These are phyloP conservation scores for Xenopus tropicalis DNA, from an alignment of 2,113 vertebrate species.

Conservation along the genomic window UCB_Xtro_10.0 CM004447.2:85321001-85321500, in stretches of 20 bases:
- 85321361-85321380: constrained; percentile 62
- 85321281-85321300: constrained; percentile 56
- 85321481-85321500: constrained; percentile 52
- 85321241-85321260: constrained; percentile 55
- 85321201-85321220: constrained; percentile 57
- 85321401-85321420: constrained; percentile 48
- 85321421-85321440: constrained; percentile 52
- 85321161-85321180: constrained; percentile 5
- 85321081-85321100: constrained; percentile 53
- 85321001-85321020: constrained; percentile 57
- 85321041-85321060: constrained; percentile 65
- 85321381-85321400: constrained; percentile 57
- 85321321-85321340: constrained; percentile 49
- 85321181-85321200: constrained; percentile 8
- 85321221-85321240: constrained; percentile 61
- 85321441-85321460: constrained; percentile 54
- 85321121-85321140: background rate
- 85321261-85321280: constrained; percentile 55
- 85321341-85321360: constrained; percentile 58
- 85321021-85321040: constrained; percentile 65
- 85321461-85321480: constrained; percentile 60
- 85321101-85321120: background rate
- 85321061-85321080: constrained; percentile 56
- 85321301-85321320: constrained; percentile 60
- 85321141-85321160: constrained; percentile 11